Evolutionary conservation across 1,140 invertebrate genomes (phyloP).

Genomic region (Eupristina koningsbergeri): DNA sequence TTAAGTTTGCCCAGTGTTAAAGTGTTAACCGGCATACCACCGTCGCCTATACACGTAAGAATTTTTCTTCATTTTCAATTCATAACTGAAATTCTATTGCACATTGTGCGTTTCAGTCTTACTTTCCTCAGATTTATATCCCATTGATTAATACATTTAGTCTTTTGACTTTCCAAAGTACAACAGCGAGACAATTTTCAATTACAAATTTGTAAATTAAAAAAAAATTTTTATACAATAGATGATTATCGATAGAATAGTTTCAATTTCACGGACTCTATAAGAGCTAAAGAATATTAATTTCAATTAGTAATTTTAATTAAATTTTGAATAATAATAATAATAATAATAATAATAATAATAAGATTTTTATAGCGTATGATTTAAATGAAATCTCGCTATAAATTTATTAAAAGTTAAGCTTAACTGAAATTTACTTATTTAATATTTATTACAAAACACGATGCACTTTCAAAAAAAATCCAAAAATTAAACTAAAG

Average conservation of each 20-base stretch:
- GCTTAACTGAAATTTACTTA: no score
- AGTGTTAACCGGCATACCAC: conserved; percentile 35
- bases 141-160: background rate
- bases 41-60: conserved; percentile 5
- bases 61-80: background rate
- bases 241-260: no score
- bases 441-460: background rate
- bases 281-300: no score
- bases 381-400: no score
- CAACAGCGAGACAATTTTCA: background rate
- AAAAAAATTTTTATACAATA: no score
- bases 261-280: no score
- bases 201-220: no score
- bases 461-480: background rate
- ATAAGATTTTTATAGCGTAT: no score
- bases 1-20: conserved; percentile 46
- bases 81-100: conserved; percentile 33
- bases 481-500: background rate
- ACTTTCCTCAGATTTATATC: background rate
- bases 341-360: no score
- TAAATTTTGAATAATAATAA: no score
- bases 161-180: background rate
- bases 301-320: no score
- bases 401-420: no score
- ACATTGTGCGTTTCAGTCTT: background rate